Percentiles rank a stretch among this genome's conserved stretches.
Evolutionary conservation across 2,888 invertebrate genomes (phyloP).

Genomic region (Rhamnusium bicolor): DNA sequence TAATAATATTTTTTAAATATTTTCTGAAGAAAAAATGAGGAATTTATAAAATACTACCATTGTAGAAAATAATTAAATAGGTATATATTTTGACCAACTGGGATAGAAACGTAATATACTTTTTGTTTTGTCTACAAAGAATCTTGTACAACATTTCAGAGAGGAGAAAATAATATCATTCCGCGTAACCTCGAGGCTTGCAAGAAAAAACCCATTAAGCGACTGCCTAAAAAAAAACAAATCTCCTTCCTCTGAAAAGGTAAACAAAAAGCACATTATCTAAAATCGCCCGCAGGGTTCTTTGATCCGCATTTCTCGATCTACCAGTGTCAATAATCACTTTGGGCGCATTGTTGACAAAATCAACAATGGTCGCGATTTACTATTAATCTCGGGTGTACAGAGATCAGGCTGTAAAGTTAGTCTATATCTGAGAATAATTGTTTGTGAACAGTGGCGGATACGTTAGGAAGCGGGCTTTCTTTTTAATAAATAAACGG

Average conservation of each 20-base stretch:
- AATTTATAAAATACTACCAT: neutral
- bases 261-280: constrained; percentile 29
- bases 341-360: constrained; percentile 22
- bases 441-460: neutral
- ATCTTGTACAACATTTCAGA: neutral
- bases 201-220: neutral
- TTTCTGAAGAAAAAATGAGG: neutral
- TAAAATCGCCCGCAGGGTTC: constrained; percentile 18
- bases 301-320: constrained; percentile 25
- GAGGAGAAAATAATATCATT: neutral
- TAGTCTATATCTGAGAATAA: neutral
- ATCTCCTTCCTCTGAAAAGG: constrained; percentile 11
- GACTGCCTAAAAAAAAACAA: constrained; percentile 6
- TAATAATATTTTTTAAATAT: no score
- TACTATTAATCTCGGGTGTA: constrained; percentile 8
- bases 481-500: no score
- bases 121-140: neutral
- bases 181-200: neutral
- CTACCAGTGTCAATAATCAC: constrained; percentile 25
- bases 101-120: neutral
- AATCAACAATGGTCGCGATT: constrained; percentile 8
- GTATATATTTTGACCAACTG: neutral
- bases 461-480: neutral
- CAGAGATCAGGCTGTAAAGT: neutral
- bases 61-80: neutral